Evolutionary conservation across 2,113 vertebrate species (phyloP).

Genomic region (Petroica traversi): DNA sequence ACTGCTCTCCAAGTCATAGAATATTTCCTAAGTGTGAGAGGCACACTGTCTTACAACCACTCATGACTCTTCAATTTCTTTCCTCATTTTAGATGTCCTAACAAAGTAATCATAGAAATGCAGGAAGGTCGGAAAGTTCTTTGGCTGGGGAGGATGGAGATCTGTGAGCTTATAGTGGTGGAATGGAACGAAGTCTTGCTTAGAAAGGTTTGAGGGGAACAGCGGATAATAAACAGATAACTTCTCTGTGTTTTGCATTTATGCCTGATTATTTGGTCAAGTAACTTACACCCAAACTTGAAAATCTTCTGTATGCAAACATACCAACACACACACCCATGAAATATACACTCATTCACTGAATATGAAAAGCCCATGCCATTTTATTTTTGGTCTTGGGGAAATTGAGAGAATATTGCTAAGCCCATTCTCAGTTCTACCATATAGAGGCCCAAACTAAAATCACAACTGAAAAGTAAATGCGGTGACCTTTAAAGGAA

Average conservation of each 20-base stretch:
- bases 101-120: background rate
- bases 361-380: background rate
- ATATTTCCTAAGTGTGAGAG: background rate
- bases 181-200: background rate
- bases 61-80: background rate
- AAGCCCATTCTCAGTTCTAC: conserved; percentile 57
- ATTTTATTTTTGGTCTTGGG: conserved; percentile 59
- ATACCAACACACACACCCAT: background rate
- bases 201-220: background rate
- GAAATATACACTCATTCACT: background rate
- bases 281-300: background rate
- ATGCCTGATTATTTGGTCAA: background rate
- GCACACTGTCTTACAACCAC: background rate
- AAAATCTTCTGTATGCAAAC: background rate
- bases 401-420: conserved; percentile 58
- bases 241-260: background rate
- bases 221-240: background rate
- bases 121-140: background rate
- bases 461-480: conserved; percentile 75
- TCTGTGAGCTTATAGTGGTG: background rate
- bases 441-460: conserved; percentile 62
- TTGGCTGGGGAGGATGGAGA: background rate
- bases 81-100: background rate
- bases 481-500: conserved; percentile 82
- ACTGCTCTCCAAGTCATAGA: background rate